Conservation (phyloP, 2,113 vertebrate species). For the Hippocampus comes region DNA sequence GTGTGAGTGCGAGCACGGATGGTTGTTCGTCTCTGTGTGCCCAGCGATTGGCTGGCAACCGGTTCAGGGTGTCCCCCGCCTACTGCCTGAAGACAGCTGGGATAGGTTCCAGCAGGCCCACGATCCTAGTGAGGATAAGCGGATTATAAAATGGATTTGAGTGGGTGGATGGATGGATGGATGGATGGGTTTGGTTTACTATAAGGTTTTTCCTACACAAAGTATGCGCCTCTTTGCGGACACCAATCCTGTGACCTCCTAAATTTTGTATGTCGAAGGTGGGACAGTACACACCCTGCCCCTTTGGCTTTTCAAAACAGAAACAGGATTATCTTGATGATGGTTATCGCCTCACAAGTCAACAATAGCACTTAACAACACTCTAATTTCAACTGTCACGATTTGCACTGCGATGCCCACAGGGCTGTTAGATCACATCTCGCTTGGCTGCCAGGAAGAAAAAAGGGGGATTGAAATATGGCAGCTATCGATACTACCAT, state of each 20-base stretch:
- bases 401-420: background rate
- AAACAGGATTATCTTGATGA: background rate
- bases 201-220: too few species aligned
- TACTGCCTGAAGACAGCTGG: too few species aligned
- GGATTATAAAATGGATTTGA: too few species aligned
- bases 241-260: background rate
- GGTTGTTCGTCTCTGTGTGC: too few species aligned
- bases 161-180: too few species aligned
- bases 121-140: too few species aligned
- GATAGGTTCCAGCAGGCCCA: too few species aligned
- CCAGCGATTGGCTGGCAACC: too few species aligned
- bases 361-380: background rate
- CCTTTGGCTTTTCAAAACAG: background rate
- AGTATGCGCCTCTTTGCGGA: too few species aligned
- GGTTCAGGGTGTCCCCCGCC: too few species aligned
- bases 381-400: background rate
- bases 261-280: background rate
- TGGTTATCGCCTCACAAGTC: constrained; percentile 6
- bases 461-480: constrained; percentile 49
- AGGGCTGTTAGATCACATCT: background rate
- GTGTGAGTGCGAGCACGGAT: too few species aligned
- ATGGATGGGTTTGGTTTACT: too few species aligned
- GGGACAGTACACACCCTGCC: background rate
- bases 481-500: constrained; percentile 11
- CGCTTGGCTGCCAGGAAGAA: constrained; percentile 43